Conservation (phyloP, 2,113 vertebrate genomes). For the Carassius carassius region DNA sequence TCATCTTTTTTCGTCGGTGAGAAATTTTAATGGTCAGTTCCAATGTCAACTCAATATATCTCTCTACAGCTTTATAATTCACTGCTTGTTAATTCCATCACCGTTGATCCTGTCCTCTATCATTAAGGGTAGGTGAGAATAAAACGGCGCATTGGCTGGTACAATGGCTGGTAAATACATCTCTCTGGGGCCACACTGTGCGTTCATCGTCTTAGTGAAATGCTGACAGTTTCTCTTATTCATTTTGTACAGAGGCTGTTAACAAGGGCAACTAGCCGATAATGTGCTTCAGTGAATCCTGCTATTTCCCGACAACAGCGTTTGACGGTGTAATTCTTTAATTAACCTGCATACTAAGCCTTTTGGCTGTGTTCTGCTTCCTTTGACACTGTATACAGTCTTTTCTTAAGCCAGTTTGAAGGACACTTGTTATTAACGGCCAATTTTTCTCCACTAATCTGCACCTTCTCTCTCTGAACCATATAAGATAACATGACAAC, state of each 20-base stretch:
- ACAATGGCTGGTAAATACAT: slow-evolving; percentile 15
- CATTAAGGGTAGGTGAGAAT: slow-evolving; percentile 4
- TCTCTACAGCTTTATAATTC: slow-evolving; percentile 1
- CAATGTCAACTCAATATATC: not conserved
- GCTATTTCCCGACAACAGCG: slow-evolving; percentile 35
- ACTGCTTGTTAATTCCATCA: not conserved
- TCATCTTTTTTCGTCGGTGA: slow-evolving; percentile 18
- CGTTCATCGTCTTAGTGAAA: slow-evolving; percentile 23
- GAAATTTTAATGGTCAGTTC: slow-evolving; percentile 25
- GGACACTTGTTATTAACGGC: slow-evolving; percentile 44
- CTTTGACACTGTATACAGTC: slow-evolving; percentile 15
- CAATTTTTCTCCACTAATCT: slow-evolving; percentile 39
- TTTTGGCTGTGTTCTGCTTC: slow-evolving; percentile 29
- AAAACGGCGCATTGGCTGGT: slow-evolving; percentile 20
- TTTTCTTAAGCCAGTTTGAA: slow-evolving; percentile 44
- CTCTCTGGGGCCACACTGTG: slow-evolving; percentile 14
- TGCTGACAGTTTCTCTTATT: slow-evolving; percentile 45
- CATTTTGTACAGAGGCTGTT: slow-evolving; percentile 35
- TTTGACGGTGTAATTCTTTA: slow-evolving; percentile 52
- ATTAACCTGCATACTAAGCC: slow-evolving; percentile 54
- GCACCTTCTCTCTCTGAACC: not conserved
- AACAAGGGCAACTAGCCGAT: slow-evolving; percentile 30
- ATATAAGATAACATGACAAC: not conserved
- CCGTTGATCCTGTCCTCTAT: not conserved
- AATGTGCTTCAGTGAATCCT: slow-evolving; percentile 25